These are phyloP conservation scores for Rhea pennata DNA, from an alignment of 2,113 vertebrate genomes.

Conservation along the genomic window DNA sequence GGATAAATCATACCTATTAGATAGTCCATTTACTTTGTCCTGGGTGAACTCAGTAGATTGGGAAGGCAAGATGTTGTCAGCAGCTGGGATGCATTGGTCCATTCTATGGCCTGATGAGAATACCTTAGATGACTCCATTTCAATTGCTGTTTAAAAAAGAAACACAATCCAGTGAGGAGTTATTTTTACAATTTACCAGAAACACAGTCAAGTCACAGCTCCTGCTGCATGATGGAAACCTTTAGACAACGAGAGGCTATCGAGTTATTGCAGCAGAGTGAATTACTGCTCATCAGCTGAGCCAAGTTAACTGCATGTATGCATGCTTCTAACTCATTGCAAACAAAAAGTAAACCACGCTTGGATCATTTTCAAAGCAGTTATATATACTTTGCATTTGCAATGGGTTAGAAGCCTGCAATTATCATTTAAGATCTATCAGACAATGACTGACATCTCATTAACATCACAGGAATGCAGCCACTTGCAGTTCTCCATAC, in stretches of 20 bases:
- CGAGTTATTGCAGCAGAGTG: background rate
- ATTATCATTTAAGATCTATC: background rate
- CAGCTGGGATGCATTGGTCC: background rate
- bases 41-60: background rate
- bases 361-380: background rate
- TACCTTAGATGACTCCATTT: conserved; percentile 35
- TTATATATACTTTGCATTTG: background rate
- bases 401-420: background rate
- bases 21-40: conserved; percentile 26
- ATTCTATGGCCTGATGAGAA: conserved; percentile 17
- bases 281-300: background rate
- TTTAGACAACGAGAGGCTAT: background rate
- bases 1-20: conserved; percentile 70
- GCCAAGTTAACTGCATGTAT: background rate
- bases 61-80: background rate
- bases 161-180: background rate
- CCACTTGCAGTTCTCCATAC: background rate
- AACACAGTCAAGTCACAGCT: background rate
- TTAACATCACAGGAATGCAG: background rate
- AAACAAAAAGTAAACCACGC: background rate
- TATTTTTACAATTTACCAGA: background rate
- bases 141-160: conserved; percentile 37
- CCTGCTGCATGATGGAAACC: background rate
- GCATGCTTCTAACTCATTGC: background rate
- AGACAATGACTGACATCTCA: background rate